Evolutionary conservation across 2,113 vertebrate species (phyloP).

Genomic region (Anhinga anhinga): DNA sequence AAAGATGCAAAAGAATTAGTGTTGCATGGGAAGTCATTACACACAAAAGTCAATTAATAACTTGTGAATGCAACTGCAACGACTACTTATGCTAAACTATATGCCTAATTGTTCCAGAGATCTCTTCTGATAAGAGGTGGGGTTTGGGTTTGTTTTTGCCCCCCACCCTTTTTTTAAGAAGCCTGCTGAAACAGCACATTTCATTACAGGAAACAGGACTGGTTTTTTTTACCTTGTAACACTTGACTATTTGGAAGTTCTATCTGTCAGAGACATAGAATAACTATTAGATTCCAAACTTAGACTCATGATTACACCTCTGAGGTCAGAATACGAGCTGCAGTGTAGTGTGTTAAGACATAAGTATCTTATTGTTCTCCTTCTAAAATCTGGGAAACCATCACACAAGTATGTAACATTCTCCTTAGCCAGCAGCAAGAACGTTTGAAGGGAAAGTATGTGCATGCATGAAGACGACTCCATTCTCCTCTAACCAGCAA

Average conservation of each 20-base stretch:
- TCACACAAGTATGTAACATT: background rate
- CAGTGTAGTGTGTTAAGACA: background rate
- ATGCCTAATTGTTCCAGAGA: background rate
- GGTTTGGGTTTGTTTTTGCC: too few species aligned
- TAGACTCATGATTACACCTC: background rate
- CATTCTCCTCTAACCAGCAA: background rate
- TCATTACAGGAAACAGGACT: background rate
- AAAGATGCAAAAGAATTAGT: background rate
- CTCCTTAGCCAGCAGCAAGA: background rate
- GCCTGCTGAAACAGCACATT: background rate
- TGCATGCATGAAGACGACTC: fast-evolving
- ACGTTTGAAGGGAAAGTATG: background rate
- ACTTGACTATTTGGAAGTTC: background rate
- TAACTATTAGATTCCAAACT: background rate
- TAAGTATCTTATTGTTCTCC: background rate
- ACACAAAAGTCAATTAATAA: background rate
- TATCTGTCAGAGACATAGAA: background rate
- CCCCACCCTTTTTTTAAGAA: background rate
- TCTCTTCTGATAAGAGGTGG: background rate
- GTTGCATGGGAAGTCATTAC: background rate
- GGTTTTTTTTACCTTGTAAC: background rate
- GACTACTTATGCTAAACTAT: background rate
- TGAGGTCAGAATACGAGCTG: background rate
- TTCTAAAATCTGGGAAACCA: background rate
- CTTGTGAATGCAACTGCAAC: background rate